Base-by-base conservation (phyloP, 2,113 vertebrate species). In the Taxidea taxus region DNA sequence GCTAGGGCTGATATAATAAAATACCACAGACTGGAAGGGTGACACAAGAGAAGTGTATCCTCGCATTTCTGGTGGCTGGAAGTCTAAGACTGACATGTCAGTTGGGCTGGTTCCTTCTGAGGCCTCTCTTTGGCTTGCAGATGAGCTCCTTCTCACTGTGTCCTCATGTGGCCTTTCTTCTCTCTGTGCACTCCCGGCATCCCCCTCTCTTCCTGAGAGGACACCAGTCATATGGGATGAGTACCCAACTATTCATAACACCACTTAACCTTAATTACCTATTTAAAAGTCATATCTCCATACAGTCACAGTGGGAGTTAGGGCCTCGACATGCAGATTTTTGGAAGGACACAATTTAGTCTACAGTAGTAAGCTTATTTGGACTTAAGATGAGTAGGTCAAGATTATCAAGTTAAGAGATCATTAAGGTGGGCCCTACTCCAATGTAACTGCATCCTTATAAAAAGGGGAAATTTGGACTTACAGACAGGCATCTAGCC, bases 401-500 rank as follows among this genome's bases (percentile, higher is more conserved):
- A 70, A 20, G 31, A 68, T 31, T 7, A 21, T 29, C 14, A 51
- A 49, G 10, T 70, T 74, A 25, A 56, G 37, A 54, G 23, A 16
- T 49, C 37, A 4, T 68, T 10, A 25, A 37, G 31, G 12, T 20
- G 31, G 68, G 34, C 0, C 51, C 23, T 23, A 25, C 27, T 47
- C 25, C 42, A 9, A 3, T 21, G 62, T 3, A 34, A 44, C 5
- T 14, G 25, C 37, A 21, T 49, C 58, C 58, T 87, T 60, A 34
- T 16, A 47, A 54, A 81, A 49, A 60, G 7, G 29, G 34, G 47
- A 10, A 31, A 39, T 31, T 37, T 60, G 49, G 42, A 64, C 8
- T 6, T 6, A n/a, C 49, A 60, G n/a, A 23, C 42, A 68, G 82
- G 4, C 2, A 7, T 0, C 3, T 44, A 4, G 58, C 29, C 3